A percentile compares a stretch with the other conserved stretches of the same genome.
phyloP scores from a whole-genome alignment of 1,140 invertebrate species.

The Panonychus citri region DNA sequence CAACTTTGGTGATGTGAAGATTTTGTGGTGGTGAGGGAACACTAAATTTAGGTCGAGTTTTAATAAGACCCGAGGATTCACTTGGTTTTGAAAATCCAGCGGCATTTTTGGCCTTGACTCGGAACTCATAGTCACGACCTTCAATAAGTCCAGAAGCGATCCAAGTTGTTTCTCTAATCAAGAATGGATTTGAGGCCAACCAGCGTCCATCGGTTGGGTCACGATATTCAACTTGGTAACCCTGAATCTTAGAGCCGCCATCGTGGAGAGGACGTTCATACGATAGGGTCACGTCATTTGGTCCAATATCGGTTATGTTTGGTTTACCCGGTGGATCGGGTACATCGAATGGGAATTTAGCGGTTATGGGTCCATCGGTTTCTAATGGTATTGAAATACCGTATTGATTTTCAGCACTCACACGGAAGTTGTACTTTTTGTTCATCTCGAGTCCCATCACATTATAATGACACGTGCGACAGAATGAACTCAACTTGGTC shows the following conservation, averaged over 20 bases:
- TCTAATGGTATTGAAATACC: conserved; percentile 82
- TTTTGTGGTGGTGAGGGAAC: conserved; percentile 52
- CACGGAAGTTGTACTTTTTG: conserved; percentile 86
- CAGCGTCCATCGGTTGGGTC: conserved; percentile 35
- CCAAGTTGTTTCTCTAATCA: conserved; percentile 50
- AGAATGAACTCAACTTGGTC: conserved; percentile 15
- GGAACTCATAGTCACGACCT: conserved; percentile 86
- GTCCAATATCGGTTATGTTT: conserved; percentile 79
- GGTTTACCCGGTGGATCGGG: conserved; percentile 73
- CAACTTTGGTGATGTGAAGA: conserved; percentile 56
- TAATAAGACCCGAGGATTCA: conserved; percentile 42
- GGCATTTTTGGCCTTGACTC: conserved; percentile 90
- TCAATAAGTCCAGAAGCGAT: conserved; percentile 71
- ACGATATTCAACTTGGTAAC: conserved; percentile 30
- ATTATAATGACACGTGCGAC: conserved; percentile 42
- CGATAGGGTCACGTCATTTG: conserved; percentile 68
- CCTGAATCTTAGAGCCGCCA: conserved; percentile 66
- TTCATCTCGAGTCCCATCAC: conserved; percentile 58
- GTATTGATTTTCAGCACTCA: conserved; percentile 88
- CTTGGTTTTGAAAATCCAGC: conserved; percentile 80
- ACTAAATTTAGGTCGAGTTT: conserved; percentile 88
- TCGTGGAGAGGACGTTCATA: conserved; percentile 86
- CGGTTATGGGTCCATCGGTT: conserved; percentile 55
- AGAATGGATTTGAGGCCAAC: conserved; percentile 40
- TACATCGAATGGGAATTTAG: conserved; percentile 84